Base-by-base conservation (phyloP, 2,113 vertebrate genomes). In the Chunga burmeisteri region DNA sequence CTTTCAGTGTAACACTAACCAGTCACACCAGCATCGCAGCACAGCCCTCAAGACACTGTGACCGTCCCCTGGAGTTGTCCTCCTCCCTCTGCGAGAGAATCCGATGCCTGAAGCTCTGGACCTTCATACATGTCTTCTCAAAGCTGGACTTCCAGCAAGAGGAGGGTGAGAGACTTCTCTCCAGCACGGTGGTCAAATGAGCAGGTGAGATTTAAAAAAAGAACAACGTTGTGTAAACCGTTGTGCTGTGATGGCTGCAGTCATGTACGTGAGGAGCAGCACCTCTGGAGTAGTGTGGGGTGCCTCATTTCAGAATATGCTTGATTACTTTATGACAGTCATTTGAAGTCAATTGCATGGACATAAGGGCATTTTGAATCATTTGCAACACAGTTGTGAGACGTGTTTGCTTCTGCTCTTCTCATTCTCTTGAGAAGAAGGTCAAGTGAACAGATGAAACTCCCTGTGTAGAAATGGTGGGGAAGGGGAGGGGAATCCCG, bases 221-320 rank as follows among this genome's bases (percentile, higher is more conserved):
- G 50, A 66, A 15, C 15, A 23, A 16, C 16, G 59, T 42, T 1
- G 6, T 52, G 38, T 32, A 20, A 77, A 7, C 18, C 6, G 1
- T 6, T 40, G 67, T 61, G 53, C 72, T 0, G 0, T 2, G 19
- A 17, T 13, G 47, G 20, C 58, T 59, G 58, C 29, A 16, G 49
- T 1, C 5, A 7, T 4, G 14, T 10, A 30, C 0, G 1, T 6
- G 56, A 75, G 47, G 52, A 67, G 0, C 15, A 47, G 12, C 21
- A 26, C 38, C 50, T 66, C 6, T 7, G 38, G 21, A 30, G 30
- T 18, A 53, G 47, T 0, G 1, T 7, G 6, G n/a, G 8, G 40
- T 32, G 55, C 55, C 17, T 65, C 27, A 5, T 14, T 63, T 30
- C 86, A 55, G 42, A 56, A n/a, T 15, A 29, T 1, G 5, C n/a